Evolutionary conservation across 2,113 vertebrate genomes (phyloP).

Genomic region (Charadrius vociferus): DNA sequence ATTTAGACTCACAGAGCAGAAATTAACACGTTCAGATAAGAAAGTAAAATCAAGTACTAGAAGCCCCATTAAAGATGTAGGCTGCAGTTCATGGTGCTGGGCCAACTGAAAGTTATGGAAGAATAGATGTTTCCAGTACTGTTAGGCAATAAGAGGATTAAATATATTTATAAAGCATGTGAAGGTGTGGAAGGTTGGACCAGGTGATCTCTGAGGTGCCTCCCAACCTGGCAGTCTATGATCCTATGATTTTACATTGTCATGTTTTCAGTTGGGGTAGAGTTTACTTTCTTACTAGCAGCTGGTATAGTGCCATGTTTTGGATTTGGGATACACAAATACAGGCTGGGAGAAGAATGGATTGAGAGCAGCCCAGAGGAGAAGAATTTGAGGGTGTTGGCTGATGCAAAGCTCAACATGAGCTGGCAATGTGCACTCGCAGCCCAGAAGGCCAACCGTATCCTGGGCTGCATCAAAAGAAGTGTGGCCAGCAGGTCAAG

Average conservation of each 20-base stretch:
- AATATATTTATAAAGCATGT: neutral
- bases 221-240: neutral
- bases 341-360: no score
- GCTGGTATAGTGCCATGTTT: neutral
- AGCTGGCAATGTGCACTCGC: no score
- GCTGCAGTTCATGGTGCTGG: neutral
- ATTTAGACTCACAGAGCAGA: neutral
- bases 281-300: neutral
- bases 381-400: no score
- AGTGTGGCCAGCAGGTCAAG: no score
- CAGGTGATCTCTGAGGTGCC: neutral
- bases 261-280: neutral
- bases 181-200: neutral
- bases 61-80: neutral
- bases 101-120: neutral
- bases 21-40: neutral
- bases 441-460: no score
- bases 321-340: neutral
- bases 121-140: neutral
- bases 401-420: no score
- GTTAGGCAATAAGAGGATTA: neutral
- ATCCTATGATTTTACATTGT: neutral
- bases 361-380: no score
- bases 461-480: no score
- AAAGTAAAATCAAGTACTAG: neutral